Percentiles rank a stretch among this genome's conserved stretches.
These are phyloP conservation scores for Amphiprion percula DNA, from an alignment of 2,113 vertebrate genomes.

Conservation along the genomic window DNA sequence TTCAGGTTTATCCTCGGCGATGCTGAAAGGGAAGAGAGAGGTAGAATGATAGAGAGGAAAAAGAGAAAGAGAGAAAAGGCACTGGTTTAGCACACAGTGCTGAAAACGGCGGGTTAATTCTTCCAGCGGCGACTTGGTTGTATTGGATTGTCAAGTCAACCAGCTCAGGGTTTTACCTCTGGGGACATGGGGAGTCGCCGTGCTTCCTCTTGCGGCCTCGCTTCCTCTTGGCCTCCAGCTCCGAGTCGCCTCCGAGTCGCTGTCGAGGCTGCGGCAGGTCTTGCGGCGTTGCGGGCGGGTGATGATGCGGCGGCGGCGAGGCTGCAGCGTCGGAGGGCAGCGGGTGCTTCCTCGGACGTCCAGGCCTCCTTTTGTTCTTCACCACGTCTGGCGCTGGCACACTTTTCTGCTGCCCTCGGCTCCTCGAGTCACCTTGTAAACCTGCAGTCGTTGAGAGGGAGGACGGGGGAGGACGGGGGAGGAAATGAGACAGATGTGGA, in stretches of 20 bases:
- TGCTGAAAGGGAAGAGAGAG: conserved; percentile 85
- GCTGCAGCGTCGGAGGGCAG: conserved; percentile 61
- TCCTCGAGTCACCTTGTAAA: conserved; percentile 79
- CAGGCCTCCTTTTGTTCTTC: conserved; percentile 92
- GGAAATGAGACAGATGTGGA: conserved; percentile 81
- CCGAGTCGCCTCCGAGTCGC: conserved; percentile 83
- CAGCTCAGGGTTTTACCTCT: conserved; percentile 77
- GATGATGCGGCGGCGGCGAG: conserved; percentile 24
- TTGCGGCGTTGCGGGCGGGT: conserved; percentile 47
- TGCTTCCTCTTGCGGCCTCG: conserved; percentile 91
- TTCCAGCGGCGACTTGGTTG: conserved; percentile 64
- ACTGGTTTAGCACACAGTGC: conserved; percentile 86
- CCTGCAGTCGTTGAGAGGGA: conserved; percentile 60
- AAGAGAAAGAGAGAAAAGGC: conserved; percentile 80
- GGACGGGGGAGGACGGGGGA: conserved; percentile 24
- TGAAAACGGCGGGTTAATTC: conserved; percentile 83
- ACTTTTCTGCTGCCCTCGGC: conserved; percentile 66
- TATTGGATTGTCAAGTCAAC: conserved; percentile 73
- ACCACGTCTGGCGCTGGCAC: conserved; percentile 77
- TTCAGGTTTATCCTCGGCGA: conserved; percentile 79
- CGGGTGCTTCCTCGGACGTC: conserved; percentile 92
- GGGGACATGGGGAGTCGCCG: conserved; percentile 74
- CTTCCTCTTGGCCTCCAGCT: conserved; percentile 87
- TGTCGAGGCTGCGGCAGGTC: conserved; percentile 59
- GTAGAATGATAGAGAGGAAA: conserved; percentile 80